Percentiles rank a stretch among this genome's conserved stretches.
These are phyloP conservation scores for Dendropsophus ebraccatus DNA, from an alignment of 2,113 vertebrate species.

Conservation along the genomic window DNA sequence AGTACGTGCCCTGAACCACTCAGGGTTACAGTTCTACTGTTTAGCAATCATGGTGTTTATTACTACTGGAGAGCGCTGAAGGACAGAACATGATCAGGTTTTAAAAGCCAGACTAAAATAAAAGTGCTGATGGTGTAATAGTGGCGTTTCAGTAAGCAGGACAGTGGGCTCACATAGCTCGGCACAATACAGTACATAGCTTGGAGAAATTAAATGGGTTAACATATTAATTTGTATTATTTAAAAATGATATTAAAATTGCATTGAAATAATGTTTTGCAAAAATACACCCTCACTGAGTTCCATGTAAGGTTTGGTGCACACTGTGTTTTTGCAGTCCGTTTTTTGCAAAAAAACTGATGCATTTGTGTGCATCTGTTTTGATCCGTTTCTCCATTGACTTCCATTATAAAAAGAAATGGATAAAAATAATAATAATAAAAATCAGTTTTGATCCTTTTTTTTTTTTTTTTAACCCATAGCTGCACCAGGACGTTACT, in stretches of 20 bases:
- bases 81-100: constrained; percentile 49
- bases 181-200: not conserved
- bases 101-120: constrained; percentile 67
- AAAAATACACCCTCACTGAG: not conserved
- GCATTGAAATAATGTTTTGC: not conserved
- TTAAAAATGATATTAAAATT: not conserved
- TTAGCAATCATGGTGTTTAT: constrained; percentile 11
- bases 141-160: constrained; percentile 44
- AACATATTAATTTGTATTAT: not conserved
- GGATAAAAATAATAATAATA: too few species aligned
- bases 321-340: too few species aligned
- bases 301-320: too few species aligned
- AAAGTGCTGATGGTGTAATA: constrained; percentile 64
- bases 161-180: not conserved
- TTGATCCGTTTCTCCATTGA: too few species aligned
- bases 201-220: not conserved
- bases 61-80: constrained; percentile 13
- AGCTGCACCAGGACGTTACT: too few species aligned
- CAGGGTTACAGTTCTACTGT: not conserved
- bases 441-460: too few species aligned
- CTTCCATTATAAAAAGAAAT: too few species aligned
- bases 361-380: too few species aligned
- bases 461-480: too few species aligned
- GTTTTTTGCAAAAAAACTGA: too few species aligned
- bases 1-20: not conserved